Percentiles rank a stretch among this genome's conserved stretches.
phyloP scores from a whole-genome alignment of 2,888 invertebrate genomes.

The Drosophila colorata region DNA sequence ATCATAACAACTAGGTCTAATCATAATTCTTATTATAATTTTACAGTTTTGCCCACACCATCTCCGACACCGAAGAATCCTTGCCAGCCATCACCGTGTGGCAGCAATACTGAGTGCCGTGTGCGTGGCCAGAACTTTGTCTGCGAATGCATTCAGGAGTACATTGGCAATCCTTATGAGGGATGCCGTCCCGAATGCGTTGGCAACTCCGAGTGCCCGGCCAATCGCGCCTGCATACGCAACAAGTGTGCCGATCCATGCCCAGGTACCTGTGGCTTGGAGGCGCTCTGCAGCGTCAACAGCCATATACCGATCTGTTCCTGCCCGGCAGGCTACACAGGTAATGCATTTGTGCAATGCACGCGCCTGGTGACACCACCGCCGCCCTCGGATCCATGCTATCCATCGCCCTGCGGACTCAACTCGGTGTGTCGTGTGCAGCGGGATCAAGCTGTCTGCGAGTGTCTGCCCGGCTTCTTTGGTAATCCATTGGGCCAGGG shows the following conservation, averaged over 20 bases:
- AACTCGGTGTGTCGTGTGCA: conserved; percentile 89
- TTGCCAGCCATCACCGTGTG: conserved; percentile 90
- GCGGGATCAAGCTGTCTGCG: conserved; percentile 88
- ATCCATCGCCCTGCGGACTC: conserved; percentile 91
- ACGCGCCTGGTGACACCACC: conserved; percentile 80
- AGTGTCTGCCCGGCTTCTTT: conserved; percentile 91
- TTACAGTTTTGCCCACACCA: conserved; percentile 67
- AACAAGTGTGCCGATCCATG: conserved; percentile 94
- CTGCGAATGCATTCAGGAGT: conserved; percentile 88
- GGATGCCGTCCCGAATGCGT: conserved; percentile 94
- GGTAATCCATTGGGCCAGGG: conserved; percentile 89
- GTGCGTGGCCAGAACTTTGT: conserved; percentile 86
- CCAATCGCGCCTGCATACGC: conserved; percentile 92
- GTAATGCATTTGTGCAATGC: conserved; percentile 88
- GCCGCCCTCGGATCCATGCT: conserved; percentile 86
- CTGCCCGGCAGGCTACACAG: conserved; percentile 88
- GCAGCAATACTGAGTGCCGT: conserved; percentile 89
- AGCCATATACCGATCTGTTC: conserved; percentile 89
- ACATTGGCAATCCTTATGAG: conserved; percentile 91
- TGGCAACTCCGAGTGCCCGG: conserved; percentile 93
- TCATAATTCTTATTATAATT: not conserved
- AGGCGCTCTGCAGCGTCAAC: conserved; percentile 91
- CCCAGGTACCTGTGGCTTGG: conserved; percentile 92
- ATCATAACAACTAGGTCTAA: conserved; percentile 7
- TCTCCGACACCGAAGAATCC: conserved; percentile 86